A percentile compares a stretch with the other conserved stretches of the same genome.
Conservation (phyloP, 1,140 invertebrate genomes). For the Paralvinella palmiformis region DNA sequence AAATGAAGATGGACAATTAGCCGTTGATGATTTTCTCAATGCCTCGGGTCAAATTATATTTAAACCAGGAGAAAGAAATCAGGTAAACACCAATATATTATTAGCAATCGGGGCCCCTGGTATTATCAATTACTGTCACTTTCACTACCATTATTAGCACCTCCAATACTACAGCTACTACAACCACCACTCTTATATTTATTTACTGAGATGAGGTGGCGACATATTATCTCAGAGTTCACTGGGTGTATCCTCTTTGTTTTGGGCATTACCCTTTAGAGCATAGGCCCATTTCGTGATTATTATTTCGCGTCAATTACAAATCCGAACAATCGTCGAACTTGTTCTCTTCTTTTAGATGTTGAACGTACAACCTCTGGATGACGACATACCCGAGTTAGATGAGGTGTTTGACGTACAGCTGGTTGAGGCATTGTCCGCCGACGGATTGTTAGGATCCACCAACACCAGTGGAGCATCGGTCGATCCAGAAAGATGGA, state of each 20-base stretch:
- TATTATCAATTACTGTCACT: no score
- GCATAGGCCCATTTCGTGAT: no score
- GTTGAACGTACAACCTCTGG: slow-evolving; percentile 29
- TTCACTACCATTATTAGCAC: no score
- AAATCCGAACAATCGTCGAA: no score
- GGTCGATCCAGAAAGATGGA: slow-evolving; percentile 25
- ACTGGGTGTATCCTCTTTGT: no score
- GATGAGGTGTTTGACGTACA: slow-evolving; percentile 34
- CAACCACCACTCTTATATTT: no score
- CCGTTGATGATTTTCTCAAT: slow-evolving; percentile 34
- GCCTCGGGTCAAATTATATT: slow-evolving; percentile 34
- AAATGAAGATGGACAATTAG: slow-evolving; percentile 19
- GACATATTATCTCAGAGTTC: no score
- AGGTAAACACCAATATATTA: slow-evolving; percentile 25
- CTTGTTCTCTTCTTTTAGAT: slow-evolving; percentile 27
- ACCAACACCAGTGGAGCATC: slow-evolving; percentile 47
- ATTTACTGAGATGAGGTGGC: no score
- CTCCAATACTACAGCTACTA: no score
- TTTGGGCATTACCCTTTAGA: no score
- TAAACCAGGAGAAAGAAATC: slow-evolving; percentile 32
- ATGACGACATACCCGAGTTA: slow-evolving; percentile 39
- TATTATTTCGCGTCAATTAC: neutral
- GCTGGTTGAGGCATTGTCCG: slow-evolving; percentile 27
- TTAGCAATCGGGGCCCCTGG: no score
- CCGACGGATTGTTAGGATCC: slow-evolving; percentile 34